Evolutionary conservation across 2,797 vertebrate genomes (phyloP), one percentile per base, ranked within the genome.

Genomic region (Danio albolineatus): DNA sequence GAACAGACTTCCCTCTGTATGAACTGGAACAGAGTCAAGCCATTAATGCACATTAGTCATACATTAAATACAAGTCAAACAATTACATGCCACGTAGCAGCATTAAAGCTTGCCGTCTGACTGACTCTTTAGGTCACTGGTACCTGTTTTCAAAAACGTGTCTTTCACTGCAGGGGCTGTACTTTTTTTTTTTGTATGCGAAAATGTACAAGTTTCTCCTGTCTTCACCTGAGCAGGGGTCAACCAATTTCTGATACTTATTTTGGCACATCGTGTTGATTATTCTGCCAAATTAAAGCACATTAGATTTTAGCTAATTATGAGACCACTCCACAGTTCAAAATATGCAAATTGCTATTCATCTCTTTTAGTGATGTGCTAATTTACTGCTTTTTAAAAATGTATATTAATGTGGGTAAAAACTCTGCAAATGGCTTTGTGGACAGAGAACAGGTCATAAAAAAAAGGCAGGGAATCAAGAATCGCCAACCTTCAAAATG

Each of bases 1-100:
- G 90, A 92, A 93, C 88, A 92, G 89, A 86, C 87, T 81, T 77
- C 48, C 57, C 83, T 86, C 86, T 89, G 86, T 85, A 75, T n/a
- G 87, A 89, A 90, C 90, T 83, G 90, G 89, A 92, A 90, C 75
- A 73, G 80, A 86, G 86, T 88, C 82, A 87, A 90, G 89, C 91
- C 89, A 91, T 92, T 92, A 90, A 88, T 85, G 83, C 88, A 90
- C 91, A 91, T 90, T 91, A 89, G 88, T 92, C 89, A 91, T 88
- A 89, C 89, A 88, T 91, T 91, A 89, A 89, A 88, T 86, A 85
- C 84, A 85, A 79, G 80, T 85, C 79, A 90, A 90, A 91, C 89
- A 91, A 90, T 93, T 87, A 90, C 81, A 72, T 85, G 79, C 76
- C 79, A 71, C 61, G 16, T 48, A 21, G 17, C 67, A 70, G 71